Conservation (phyloP, 2,888 invertebrate species). For the Subacronicta megacephala region DNA sequence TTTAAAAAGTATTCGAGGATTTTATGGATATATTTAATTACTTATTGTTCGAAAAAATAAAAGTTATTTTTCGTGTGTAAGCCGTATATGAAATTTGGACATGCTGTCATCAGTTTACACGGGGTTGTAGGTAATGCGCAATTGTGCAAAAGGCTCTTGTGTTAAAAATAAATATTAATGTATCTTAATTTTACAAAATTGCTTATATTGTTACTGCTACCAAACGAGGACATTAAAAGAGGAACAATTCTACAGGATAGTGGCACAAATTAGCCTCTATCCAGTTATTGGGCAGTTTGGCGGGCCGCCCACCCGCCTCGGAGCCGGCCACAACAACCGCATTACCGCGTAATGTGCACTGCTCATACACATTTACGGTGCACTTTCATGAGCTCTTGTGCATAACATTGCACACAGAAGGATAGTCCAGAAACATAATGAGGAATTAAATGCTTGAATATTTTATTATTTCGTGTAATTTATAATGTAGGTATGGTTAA, state of each 20-base stretch:
- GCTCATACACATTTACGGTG: constrained; percentile 35
- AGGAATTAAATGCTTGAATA: neutral
- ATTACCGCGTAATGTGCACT: constrained; percentile 47
- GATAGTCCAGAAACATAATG: neutral
- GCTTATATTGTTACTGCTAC: constrained; percentile 16
- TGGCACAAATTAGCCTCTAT: constrained; percentile 35
- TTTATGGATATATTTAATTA: too few relatives aligned
- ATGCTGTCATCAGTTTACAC: too few relatives aligned
- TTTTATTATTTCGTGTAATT: too few relatives aligned
- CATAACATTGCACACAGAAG: constrained; percentile 1
- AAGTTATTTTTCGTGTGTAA: too few relatives aligned
- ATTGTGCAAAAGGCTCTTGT: too few relatives aligned
- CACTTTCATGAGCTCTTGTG: constrained; percentile 25
- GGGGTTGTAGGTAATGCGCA: too few relatives aligned
- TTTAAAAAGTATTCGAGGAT: too few relatives aligned
- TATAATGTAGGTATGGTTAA: too few relatives aligned
- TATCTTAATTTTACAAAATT: too few relatives aligned
- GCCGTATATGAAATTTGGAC: too few relatives aligned
- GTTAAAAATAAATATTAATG: too few relatives aligned
- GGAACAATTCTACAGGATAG: constrained; percentile 38
- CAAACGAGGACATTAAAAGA: constrained; percentile 24
- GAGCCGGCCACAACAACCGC: constrained; percentile 21
- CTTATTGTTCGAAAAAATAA: too few relatives aligned
- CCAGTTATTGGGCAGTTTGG: constrained; percentile 32
- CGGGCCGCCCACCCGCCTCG: constrained; percentile 16